A percentile compares a stretch with the other conserved stretches of the same genome.
These are phyloP conservation scores for Thysanoteuthis rhombus DNA, from an alignment of 2,888 invertebrate species.

Conservation along the genomic window DNA sequence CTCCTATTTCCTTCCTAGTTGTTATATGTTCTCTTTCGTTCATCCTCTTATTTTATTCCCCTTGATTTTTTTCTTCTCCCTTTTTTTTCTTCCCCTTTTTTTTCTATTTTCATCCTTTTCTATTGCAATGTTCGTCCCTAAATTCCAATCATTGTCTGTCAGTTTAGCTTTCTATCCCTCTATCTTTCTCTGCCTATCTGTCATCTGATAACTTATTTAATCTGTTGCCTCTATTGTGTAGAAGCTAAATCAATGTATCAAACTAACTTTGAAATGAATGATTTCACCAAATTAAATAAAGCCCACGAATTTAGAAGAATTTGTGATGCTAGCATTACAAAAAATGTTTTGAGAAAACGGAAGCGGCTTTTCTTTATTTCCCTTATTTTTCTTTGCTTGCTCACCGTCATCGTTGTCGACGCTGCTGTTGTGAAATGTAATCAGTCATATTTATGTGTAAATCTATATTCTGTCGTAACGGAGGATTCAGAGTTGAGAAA, in stretches of 20 bases:
- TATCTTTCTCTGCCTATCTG: neutral
- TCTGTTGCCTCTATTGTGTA: neutral
- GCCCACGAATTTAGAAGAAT: neutral
- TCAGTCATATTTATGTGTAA: conserved; percentile 12
- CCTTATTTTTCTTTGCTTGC: neutral
- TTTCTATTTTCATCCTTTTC: too few relatives aligned
- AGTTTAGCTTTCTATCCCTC: too few relatives aligned
- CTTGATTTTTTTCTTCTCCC: too few relatives aligned
- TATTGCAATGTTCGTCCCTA: too few relatives aligned
- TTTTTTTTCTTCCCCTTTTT: neutral
- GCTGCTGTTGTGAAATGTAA: neutral
- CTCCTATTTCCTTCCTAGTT: too few relatives aligned
- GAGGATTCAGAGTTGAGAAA: neutral
- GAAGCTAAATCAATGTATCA: neutral
- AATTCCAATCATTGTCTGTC: too few relatives aligned
- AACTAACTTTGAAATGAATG: conserved; percentile 12
- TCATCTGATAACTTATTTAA: neutral
- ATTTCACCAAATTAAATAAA: conserved; percentile 12
- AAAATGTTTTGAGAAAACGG: neutral
- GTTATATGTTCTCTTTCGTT: too few relatives aligned
- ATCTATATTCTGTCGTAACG: neutral
- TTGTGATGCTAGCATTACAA: neutral
- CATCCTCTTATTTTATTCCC: too few relatives aligned
- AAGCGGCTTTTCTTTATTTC: neutral
- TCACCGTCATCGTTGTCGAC: neutral